Percentiles rank a stretch among this genome's conserved stretches.
These are phyloP conservation scores for Chionodraco myersi DNA, from an alignment of 2,113 vertebrate species.

Conservation along the genomic window DNA sequence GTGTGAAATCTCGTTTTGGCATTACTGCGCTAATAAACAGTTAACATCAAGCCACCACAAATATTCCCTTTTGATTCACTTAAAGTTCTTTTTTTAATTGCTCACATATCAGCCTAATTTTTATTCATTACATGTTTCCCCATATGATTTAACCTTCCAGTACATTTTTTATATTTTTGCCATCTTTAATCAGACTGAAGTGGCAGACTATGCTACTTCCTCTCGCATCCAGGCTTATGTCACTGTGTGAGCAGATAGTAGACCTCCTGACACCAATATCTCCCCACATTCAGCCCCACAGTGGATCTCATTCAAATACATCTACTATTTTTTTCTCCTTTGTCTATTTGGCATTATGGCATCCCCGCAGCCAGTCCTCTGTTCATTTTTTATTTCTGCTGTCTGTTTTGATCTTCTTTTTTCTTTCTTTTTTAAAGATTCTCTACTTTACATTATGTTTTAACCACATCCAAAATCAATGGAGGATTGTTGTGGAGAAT, in stretches of 20 bases:
- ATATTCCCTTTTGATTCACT: neutral
- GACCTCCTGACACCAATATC: conserved; percentile 83
- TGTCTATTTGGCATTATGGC: conserved; percentile 38
- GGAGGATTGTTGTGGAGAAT: neutral
- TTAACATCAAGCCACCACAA: neutral
- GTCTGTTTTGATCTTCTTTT: no score
- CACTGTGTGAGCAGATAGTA: conserved; percentile 57
- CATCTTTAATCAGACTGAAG: neutral
- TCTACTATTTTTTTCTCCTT: conserved; percentile 36
- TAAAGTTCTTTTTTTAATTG: neutral
- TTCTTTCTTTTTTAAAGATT: neutral
- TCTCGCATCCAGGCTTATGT: conserved; percentile 47
- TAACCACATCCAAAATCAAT: neutral
- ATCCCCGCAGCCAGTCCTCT: conserved; percentile 22
- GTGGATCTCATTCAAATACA: conserved; percentile 75
- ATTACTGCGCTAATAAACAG: conserved; percentile 14
- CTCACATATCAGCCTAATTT: neutral
- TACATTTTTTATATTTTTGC: neutral
- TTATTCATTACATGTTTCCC: neutral
- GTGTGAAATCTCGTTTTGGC: conserved; percentile 13
- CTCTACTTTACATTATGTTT: neutral
- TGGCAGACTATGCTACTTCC: neutral
- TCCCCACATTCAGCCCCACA: conserved; percentile 69
- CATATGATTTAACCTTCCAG: neutral
- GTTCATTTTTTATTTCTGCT: neutral